Evolutionary conservation across 2,888 invertebrate species (phyloP), one percentile per base, ranked within the genome.

Genomic region (Hydroisotoma schaefferi): DNA sequence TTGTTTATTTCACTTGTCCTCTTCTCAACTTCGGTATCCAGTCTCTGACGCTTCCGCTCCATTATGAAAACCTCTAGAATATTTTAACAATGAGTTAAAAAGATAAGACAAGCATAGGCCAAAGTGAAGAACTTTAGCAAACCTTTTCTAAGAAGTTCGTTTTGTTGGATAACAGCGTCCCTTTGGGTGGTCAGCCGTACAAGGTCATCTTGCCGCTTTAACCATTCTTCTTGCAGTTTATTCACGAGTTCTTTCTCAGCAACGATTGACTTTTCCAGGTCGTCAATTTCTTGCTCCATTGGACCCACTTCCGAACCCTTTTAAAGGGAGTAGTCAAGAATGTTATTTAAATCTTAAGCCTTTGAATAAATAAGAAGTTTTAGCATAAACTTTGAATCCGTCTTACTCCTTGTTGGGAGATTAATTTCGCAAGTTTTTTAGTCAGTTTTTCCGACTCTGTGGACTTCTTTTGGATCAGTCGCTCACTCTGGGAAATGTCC

Each of bases 71-170:
- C 78, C 74, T 83, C 79, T 78, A 69, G 8, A 73, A 63, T 59
- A 57, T 52, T n/a, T n/a, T 63, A 60, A 52, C 48, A 57, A 38
- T 26, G 8, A 33, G 33, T 33, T 33, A 33, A 33, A n/a, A n/a
- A n/a, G n/a, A n/a, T n/a, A n/a, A n/a, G n/a, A n/a, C n/a, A n/a
- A n/a, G 8, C 33, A 33, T 33, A 33, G 15, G 15, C 15, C 33
- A 10, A 8, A 5, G 40, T 40, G 20, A 40, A 15, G 5, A 5
- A 18, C n/a, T 10, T 20, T 40, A 40, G 15, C 20, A 4, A 74
- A 86, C 87, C 88, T 78, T 88, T 89, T 63, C 82, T 82, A 12
- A 87, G 79, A 22, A 88, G 79, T 76, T 85, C 86, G 58, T 87
- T 82, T 67, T 87, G 85, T 33, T 83, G 80, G 10, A 87, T 76